Evolutionary conservation across 2,888 invertebrate species (phyloP), one percentile per base, ranked within the genome.

Genomic region (Parasteatoda lunata): DNA sequence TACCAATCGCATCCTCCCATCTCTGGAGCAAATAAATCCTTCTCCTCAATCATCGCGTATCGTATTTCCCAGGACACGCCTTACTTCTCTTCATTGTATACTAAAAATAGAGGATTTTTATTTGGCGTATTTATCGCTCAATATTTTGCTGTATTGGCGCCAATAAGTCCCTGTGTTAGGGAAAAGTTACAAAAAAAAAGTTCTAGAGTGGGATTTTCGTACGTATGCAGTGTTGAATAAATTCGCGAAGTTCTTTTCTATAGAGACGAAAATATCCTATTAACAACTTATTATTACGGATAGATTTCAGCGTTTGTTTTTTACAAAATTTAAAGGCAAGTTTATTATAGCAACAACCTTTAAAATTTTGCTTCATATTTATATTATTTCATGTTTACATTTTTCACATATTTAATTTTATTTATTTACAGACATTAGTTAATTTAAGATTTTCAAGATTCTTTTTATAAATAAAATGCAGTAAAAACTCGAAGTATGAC

Each of bases 1-100:
- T 30, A 59, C 70, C 78, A 70, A 79, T 80, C 80, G 80, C 80
- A 51, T 80, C 80, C 80, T 15, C 66, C 80, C 80, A 80, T 80
- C 72, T 80, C 66, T 13, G 47, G 52, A n/a, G 68, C 72, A 80
- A 80, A 73, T 73, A 80, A 80, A 73, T 73, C 72, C 72, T 80
- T 30, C 51, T 73, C 72, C 66, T 80, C 15, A 15, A 65, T 66
- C 71, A 30, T 30, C 51, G 45, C 79, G 30, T 71, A 71, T 79
- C 80, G 47, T 66, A 45, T 80, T 80, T 80, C 80, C 51, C 15
- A 65, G 47, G 8, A 76, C 76, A 71, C 78, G 64, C 78, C 71
- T 54, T 54, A 47, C 69, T 54, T 45, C 69, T 49, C 51, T 49
- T 71, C 7, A 47, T 11, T 66, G n/a, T 49, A 59, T 30, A 52